Evolutionary conservation across 2,113 vertebrate genomes (phyloP).

Genomic region (Gobius niger): DNA sequence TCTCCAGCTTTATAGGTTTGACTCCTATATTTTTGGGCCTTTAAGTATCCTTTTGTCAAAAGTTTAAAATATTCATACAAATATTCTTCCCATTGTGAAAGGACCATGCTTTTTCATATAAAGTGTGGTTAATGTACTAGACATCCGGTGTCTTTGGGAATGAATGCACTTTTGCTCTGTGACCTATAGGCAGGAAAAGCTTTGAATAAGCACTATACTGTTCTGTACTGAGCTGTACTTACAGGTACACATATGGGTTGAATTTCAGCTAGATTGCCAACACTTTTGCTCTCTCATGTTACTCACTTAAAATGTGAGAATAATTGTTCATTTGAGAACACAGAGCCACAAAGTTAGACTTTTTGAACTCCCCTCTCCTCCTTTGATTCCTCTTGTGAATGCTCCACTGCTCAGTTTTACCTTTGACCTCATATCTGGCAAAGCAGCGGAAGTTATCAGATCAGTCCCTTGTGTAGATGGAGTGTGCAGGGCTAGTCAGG

Average conservation of each 20-base stretch:
- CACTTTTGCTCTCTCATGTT: slow-evolving; percentile 25
- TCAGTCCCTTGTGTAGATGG: slow-evolving; percentile 50
- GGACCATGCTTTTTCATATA: no score
- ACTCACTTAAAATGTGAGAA: slow-evolving; percentile 3
- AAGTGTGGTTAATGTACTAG: slow-evolving; percentile 1
- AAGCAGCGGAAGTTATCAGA: slow-evolving; percentile 59
- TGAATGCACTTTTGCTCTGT: slow-evolving; percentile 2
- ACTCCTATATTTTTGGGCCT: no score
- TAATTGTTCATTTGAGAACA: slow-evolving; percentile 5
- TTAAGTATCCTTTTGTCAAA: no score
- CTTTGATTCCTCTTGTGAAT: slow-evolving; percentile 4
- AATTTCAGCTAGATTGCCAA: slow-evolving; percentile 34
- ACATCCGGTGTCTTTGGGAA: background rate
- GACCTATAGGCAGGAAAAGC: slow-evolving; percentile 18
- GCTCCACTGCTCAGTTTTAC: slow-evolving; percentile 31
- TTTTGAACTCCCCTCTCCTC: background rate
- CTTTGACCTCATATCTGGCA: slow-evolving; percentile 53
- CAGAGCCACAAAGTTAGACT: slow-evolving; percentile 26
- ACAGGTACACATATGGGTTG: slow-evolving; percentile 31
- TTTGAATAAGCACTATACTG: slow-evolving; percentile 29
- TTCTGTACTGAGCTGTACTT: slow-evolving; percentile 27
- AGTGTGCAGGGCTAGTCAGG: slow-evolving; percentile 58
- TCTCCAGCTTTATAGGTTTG: no score
- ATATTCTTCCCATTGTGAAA: no score
- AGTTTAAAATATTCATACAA: no score